phyloP scores from a whole-genome alignment of 2,113 vertebrate species.

The Myrmecophaga tridactyla region DNA sequence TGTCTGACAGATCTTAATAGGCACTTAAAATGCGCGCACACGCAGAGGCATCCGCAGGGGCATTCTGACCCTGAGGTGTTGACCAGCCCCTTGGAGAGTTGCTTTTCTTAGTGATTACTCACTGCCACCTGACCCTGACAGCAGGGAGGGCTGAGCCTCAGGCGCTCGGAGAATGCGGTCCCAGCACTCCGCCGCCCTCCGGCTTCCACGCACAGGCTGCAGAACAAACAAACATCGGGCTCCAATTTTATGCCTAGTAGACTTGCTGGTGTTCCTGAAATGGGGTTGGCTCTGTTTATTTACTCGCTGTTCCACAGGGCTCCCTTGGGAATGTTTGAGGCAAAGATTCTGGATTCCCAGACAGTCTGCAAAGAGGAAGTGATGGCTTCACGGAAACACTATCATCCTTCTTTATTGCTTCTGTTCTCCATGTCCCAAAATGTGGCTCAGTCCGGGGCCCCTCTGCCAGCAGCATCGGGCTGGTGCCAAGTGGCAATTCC shows the following conservation, averaged over 20 bases:
- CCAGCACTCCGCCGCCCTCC: slow-evolving; percentile 3
- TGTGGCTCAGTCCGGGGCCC: background rate
- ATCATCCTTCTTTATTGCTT: background rate
- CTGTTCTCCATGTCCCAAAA: background rate
- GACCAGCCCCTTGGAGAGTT: slow-evolving; percentile 41
- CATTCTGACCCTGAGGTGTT: slow-evolving; percentile 15
- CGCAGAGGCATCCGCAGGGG: background rate
- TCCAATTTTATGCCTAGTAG: slow-evolving; percentile 48
- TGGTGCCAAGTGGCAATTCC: too few species aligned
- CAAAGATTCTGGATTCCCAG: slow-evolving; percentile 9
- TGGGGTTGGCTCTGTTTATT: slow-evolving; percentile 30
- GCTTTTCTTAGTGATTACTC: slow-evolving; percentile 64
- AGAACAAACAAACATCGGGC: slow-evolving; percentile 45
- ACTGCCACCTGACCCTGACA: slow-evolving; percentile 49
- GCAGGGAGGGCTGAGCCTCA: background rate
- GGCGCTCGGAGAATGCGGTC: background rate
- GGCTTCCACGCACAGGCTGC: background rate
- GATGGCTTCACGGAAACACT: background rate
- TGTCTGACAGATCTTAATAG: slow-evolving; percentile 59
- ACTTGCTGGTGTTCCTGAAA: background rate
- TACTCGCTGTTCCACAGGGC: background rate
- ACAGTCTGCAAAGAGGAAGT: background rate
- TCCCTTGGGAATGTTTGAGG: background rate
- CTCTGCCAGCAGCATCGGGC: background rate
- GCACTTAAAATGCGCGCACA: slow-evolving; percentile 12